phyloP scores from a whole-genome alignment of 2,888 invertebrate species.

The Lagria hirta region DNA sequence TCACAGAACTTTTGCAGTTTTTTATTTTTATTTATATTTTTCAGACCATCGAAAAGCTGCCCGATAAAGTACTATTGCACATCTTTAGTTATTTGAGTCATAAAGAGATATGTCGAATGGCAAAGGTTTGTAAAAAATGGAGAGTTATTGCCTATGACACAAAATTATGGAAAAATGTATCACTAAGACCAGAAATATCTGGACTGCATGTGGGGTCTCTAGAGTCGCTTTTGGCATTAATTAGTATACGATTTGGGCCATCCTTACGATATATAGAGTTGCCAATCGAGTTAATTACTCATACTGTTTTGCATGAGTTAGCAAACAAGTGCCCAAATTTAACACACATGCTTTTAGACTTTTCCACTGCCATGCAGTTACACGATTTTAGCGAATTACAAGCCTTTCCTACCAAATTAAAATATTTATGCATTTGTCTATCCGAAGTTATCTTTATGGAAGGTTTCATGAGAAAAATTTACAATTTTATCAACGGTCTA shows the following conservation, averaged over 20 bases:
- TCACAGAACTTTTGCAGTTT: background rate
- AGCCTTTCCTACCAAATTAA: slow-evolving; percentile 94
- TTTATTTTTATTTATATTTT: slow-evolving; percentile 34
- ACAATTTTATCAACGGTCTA: slow-evolving; percentile 97
- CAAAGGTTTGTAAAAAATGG: slow-evolving; percentile 95
- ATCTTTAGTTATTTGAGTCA: slow-evolving; percentile 94
- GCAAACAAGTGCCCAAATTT: slow-evolving; percentile 95
- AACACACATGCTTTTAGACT: slow-evolving; percentile 94
- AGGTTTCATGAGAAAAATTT: slow-evolving; percentile 99
- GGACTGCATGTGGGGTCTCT: slow-evolving; percentile 89
- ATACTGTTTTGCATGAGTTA: slow-evolving; percentile 94
- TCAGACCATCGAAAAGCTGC: slow-evolving; percentile 93
- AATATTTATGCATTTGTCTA: slow-evolving; percentile 80
- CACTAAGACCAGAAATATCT: slow-evolving; percentile 93
- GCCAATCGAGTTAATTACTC: slow-evolving; percentile 95
- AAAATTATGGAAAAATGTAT: slow-evolving; percentile 92
- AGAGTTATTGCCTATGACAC: slow-evolving; percentile 94
- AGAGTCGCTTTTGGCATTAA: slow-evolving; percentile 83
- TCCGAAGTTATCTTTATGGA: slow-evolving; percentile 99
- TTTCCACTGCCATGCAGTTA: slow-evolving; percentile 98
- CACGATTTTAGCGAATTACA: slow-evolving; percentile 99
- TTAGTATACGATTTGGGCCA: slow-evolving; percentile 85
- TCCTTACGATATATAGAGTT: slow-evolving; percentile 90
- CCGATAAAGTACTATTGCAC: slow-evolving; percentile 92
- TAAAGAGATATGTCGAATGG: slow-evolving; percentile 90